Base-by-base conservation (phyloP, 2,888 invertebrate genomes). In the Cerastoderma edule region DNA sequence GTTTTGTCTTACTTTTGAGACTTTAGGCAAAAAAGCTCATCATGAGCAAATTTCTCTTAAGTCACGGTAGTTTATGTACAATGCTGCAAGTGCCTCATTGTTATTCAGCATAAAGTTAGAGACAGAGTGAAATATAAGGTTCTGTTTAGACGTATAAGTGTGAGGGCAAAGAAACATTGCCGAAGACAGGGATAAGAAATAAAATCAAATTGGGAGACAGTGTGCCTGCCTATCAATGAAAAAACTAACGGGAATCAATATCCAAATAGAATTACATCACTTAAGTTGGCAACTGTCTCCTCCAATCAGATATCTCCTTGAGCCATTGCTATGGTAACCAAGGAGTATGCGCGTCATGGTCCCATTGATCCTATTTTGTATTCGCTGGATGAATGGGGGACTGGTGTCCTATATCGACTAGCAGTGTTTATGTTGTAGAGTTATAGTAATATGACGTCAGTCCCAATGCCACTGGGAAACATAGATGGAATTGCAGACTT, bases 381-480 rank as follows among this genome's bases (percentile, higher is more conserved):
- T 78, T 71, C 60, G 27, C 22, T 30, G 72, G 66, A 75, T 78
- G 78, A 78, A 78, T 78, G 78, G 67, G 69, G 66, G 32, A 65
- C n/a, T 57, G 27, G 54, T 73, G 70, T 67, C 67, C 70, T 46
- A 48, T 63, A 66, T 70, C 48, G 44, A 32, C 39, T 28, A 48
- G 13, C 6, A 27, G 65, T 77, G 77, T 77, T 77, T 77, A 78
- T 70, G 35, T 69, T 70, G 67, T 54, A 24, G 28, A 70, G 57
- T 67, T 53, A n/a, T 78, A 73, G 78, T 78, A 78, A 70, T 70
- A 68, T 78, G 78, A 78, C 78, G 73, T 77, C 77, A 77, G 32
- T n/a, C 5, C 4, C 5, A 33, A 13, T 33, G 35, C 22, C n/a
- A n/a, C n/a, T n/a, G n/a, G n/a, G n/a, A n/a, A n/a, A n/a, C n/a